Conservation (phyloP, 1,140 invertebrate genomes). For the Drosophila pseudoananassae region DNA sequence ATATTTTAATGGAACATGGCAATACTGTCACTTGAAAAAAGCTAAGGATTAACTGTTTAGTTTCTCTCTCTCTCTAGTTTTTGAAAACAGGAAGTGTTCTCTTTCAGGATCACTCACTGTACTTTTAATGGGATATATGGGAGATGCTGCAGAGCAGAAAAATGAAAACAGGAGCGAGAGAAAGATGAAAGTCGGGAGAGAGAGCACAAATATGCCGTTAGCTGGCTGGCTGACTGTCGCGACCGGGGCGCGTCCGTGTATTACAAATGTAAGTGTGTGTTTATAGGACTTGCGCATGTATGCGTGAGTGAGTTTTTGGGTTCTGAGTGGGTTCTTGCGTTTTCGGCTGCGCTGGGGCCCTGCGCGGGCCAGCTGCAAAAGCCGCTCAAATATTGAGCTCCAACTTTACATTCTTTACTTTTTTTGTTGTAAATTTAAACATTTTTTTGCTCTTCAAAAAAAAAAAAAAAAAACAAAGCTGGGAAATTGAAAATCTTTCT, state of each 20-base stretch:
- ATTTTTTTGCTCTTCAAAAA: background rate
- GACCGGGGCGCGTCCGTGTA: conserved; percentile 51
- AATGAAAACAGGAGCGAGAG: conserved; percentile 12
- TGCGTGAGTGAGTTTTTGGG: conserved; percentile 42
- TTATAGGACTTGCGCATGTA: conserved; percentile 16
- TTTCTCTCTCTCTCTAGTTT: background rate
- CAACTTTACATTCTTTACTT: conserved; percentile 6
- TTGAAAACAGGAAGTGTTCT: background rate
- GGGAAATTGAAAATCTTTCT: conserved; percentile 36
- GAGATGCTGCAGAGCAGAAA: conserved; percentile 21
- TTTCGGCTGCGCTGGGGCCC: conserved; percentile 53
- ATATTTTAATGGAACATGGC: too few relatives aligned
- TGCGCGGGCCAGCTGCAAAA: conserved; percentile 46
- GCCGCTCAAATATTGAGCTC: conserved; percentile 41
- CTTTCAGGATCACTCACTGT: conserved; percentile 16
- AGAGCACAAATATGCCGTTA: conserved; percentile 59
- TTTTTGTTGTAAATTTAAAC: conserved; percentile 9
- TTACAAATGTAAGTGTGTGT: conserved; percentile 40
- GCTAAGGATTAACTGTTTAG: too few relatives aligned
- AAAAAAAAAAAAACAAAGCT: conserved; percentile 32
- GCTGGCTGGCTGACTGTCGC: conserved; percentile 30
- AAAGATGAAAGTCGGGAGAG: conserved; percentile 23
- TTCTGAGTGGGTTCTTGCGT: conserved; percentile 35
- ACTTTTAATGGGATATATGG: conserved; percentile 37
- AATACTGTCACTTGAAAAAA: too few relatives aligned